Conservation (phyloP, 2,113 vertebrate genomes). For the Lagopus muta region DNA sequence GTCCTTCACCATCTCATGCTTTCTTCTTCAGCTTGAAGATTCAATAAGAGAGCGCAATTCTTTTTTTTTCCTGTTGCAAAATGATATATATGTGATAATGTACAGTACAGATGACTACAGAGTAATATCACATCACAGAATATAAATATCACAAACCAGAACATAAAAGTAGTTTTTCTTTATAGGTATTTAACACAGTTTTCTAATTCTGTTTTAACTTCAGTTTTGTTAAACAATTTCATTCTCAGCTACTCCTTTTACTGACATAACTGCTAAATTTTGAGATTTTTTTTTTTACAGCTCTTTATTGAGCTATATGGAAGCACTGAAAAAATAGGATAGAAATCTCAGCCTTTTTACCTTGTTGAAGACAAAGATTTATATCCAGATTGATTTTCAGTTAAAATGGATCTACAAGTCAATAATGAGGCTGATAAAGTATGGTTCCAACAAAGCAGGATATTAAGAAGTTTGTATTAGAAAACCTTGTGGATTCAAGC, state of each 20-base stretch:
- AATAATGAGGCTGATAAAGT: background rate
- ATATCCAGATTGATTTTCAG: background rate
- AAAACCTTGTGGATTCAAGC: background rate
- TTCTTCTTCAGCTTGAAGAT: background rate
- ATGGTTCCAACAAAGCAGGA: conserved; percentile 2
- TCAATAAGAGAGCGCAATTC: background rate
- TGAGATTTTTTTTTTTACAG: background rate
- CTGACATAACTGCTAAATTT: background rate
- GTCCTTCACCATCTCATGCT: background rate
- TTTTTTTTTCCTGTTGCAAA: background rate
- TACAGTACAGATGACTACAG: background rate
- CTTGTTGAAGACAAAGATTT: background rate
- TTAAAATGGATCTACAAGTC: background rate
- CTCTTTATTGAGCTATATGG: background rate
- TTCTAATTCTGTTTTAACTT: background rate
- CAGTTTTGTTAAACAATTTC: background rate
- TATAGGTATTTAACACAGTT: background rate
- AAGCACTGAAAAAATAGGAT: background rate
- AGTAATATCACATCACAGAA: background rate
- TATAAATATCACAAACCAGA: background rate
- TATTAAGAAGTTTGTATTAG: background rate
- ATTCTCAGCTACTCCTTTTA: background rate
- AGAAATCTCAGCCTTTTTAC: background rate
- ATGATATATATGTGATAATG: background rate
- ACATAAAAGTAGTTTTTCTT: background rate